Conservation (phyloP, 2,113 vertebrate genomes). For the Pampusana beccarii region DNA sequence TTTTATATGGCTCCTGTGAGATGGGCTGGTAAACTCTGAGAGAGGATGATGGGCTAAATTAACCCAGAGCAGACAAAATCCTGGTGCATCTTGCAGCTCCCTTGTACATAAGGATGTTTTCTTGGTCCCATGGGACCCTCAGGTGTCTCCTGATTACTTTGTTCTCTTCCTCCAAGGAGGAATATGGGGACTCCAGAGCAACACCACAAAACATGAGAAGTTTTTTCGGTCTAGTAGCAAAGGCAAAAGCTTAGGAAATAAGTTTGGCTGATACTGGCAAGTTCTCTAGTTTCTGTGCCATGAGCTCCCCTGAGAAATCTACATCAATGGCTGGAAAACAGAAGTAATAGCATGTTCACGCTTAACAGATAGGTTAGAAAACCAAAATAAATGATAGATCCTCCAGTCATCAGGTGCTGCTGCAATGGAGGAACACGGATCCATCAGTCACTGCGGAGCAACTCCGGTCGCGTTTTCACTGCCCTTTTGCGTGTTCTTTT, state of each 20-base stretch:
- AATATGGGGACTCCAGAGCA: background rate
- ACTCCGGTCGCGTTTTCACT: background rate
- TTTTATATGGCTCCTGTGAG: background rate
- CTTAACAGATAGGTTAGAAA: background rate
- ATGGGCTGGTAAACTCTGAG: background rate
- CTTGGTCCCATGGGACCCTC: background rate
- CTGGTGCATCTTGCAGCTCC: background rate
- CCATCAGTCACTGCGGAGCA: rapidly evolving
- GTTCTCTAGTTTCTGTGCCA: background rate
- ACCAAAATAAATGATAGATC: background rate
- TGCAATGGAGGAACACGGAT: background rate
- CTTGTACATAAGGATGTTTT: background rate
- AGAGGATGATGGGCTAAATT: background rate
- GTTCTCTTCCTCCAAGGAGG: background rate
- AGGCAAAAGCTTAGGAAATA: background rate
- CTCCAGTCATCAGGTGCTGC: too few relatives aligned
- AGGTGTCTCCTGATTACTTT: background rate
- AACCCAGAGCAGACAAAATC: background rate
- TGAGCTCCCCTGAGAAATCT: background rate
- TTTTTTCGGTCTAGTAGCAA: background rate
- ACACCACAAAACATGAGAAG: background rate
- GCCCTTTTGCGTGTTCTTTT: background rate
- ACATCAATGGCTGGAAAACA: background rate
- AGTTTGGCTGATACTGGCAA: background rate
- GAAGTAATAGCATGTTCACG: background rate